Evolutionary conservation across 2,888 invertebrate species (phyloP), one percentile per base, ranked within the genome.

Genomic region (Agriopis aurantiaria): DNA sequence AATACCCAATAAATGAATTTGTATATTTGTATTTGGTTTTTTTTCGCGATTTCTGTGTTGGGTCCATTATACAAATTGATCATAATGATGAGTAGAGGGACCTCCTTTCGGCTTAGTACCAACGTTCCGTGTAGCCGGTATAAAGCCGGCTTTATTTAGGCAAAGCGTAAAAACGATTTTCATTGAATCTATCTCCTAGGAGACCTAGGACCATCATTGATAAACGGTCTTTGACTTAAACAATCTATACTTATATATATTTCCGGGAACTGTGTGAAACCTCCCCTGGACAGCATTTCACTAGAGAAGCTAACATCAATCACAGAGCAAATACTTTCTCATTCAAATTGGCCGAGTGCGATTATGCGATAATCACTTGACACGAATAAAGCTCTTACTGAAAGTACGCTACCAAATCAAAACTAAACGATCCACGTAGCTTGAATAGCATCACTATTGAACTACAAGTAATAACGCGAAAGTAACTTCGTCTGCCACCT

Each of bases 291-390:
- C 40, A 63, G 8, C 11, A 14, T 61, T 53, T 53, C 51, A 52
- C 58, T 58, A 17, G 46, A 43, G 33, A 58, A 46, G 46, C 17
- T 58, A 67, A 58, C 49, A 59, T 41, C 17, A 41, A 68, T 58
- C 57, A 56, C 40, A 9, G 43, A 59, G 48, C 65, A 56, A 66
- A 59, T 11, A 70, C 66, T 66, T 70, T 70, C 70, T 55, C 58
- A 62, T 59, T 66, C 11, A 40, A 56, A 59, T 63, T 57, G 23
- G 14, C 52, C 48, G n/a, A 48, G 14, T 62, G 56, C 14, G 53
- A 59, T 66, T 66, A 62, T 59, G 66, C 59, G 49, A 49, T 58
- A 62, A 66, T 66, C 59, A 55, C 70, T 66, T 66, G 70, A 70
- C 70, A 66, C 48, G 53, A 48, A 70, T 70, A 66, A 70, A 43